Evolutionary conservation across 2,113 vertebrate species (phyloP).

Genomic region (Clarias gariepinus): DNA sequence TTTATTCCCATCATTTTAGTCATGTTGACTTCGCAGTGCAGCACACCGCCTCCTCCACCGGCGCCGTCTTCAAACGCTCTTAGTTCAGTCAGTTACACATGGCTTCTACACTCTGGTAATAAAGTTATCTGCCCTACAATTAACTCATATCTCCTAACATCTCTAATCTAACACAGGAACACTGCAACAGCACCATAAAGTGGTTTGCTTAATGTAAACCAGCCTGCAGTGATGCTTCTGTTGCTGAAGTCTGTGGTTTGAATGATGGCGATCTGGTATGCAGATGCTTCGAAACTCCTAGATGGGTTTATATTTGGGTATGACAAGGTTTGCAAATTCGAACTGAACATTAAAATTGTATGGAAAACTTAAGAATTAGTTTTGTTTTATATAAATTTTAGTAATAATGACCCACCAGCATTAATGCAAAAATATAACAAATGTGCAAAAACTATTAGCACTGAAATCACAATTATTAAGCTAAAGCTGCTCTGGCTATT

Average conservation of each 20-base stretch:
- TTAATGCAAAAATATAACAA: background rate
- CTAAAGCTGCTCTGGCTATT: background rate
- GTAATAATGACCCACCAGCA: background rate
- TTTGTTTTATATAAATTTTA: background rate
- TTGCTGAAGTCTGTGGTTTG: constrained; percentile 4
- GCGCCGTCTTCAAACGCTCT: background rate
- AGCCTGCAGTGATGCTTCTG: constrained; percentile 10
- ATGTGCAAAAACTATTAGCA: background rate
- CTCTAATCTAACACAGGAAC: constrained; percentile 11
- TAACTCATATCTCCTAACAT: constrained; percentile 2
- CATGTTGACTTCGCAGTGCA: background rate
- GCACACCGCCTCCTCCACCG: background rate
- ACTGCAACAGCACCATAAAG: background rate
- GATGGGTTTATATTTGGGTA: background rate
- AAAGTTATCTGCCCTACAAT: constrained; percentile 10
- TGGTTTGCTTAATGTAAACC: background rate
- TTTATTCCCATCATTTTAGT: background rate
- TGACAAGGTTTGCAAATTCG: background rate
- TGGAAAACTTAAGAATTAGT: background rate
- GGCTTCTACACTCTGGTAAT: background rate
- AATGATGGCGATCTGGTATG: background rate
- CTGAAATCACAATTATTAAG: background rate
- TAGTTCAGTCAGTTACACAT: background rate
- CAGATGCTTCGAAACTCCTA: background rate
- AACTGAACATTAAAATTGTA: constrained; percentile 4